A percentile compares a stretch with the other conserved stretches of the same genome.
Evolutionary conservation across 2,888 invertebrate species (phyloP).

Genomic region (Aphidoletes aphidimyza): DNA sequence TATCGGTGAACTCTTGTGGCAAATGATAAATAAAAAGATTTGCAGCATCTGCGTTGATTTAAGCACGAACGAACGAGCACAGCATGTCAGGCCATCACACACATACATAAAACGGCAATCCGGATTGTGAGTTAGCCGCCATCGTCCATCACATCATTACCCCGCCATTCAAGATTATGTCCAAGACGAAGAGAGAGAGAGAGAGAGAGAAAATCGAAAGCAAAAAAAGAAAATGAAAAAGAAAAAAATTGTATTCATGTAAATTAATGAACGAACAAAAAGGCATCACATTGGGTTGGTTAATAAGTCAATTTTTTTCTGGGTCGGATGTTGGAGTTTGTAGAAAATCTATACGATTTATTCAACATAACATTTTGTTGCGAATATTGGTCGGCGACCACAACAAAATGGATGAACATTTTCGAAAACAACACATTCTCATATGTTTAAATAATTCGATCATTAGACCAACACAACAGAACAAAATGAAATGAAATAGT

Average conservation of each 20-base stretch:
- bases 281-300: constrained; percentile 19
- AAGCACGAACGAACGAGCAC: background rate
- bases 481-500: too few relatives aligned
- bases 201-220: background rate
- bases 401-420: too few relatives aligned
- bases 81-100: too few relatives aligned
- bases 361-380: background rate
- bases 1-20: constrained; percentile 98
- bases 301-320: constrained; percentile 15
- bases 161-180: too few relatives aligned
- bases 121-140: too few relatives aligned
- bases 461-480: constrained; percentile 11
- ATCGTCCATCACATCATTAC: too few relatives aligned
- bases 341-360: background rate
- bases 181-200: background rate
- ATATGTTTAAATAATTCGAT: constrained; percentile 17
- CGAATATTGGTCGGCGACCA: too few relatives aligned
- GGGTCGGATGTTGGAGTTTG: background rate
- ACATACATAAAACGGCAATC: too few relatives aligned
- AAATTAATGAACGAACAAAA: constrained; percentile 14
- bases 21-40: constrained; percentile 99
- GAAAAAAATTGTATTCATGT: background rate
- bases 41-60: constrained; percentile 81
- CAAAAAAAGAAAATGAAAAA: background rate
- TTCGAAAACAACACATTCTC: constrained; percentile 10